Percentiles rank a stretch among this genome's conserved stretches.
phyloP scores from a whole-genome alignment of 2,113 vertebrate species.

The Muscicapa adusta region DNA sequence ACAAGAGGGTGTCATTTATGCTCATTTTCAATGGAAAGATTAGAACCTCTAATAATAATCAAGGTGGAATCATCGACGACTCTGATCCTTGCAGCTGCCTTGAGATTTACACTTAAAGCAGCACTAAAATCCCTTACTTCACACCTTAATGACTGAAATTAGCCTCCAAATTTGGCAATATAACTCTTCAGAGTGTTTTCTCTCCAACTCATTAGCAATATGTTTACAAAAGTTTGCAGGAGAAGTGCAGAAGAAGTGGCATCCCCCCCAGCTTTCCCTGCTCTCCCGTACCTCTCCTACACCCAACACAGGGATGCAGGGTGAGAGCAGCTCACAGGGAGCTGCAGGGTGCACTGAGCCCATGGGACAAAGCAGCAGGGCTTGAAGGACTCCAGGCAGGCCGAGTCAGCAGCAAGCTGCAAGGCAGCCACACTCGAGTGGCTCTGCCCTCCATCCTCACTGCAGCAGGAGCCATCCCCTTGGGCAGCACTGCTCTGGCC shows the following conservation, averaged over 20 bases:
- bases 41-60: constrained; percentile 41
- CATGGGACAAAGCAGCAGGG: neutral
- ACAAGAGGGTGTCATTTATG: neutral
- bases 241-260: neutral
- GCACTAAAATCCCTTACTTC: constrained; percentile 13
- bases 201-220: neutral
- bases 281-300: neutral
- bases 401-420: neutral
- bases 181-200: constrained; percentile 31
- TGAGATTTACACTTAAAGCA: constrained; percentile 26
- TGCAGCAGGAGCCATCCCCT: neutral
- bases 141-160: constrained; percentile 39
- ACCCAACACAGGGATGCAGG: too few relatives aligned
- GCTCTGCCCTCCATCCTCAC: neutral
- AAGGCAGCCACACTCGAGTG: neutral
- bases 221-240: neutral
- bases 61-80: neutral
- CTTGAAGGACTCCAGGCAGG: neutral
- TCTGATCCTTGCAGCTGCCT: neutral
- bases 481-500: neutral
- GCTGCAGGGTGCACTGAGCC: neutral
- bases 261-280: neutral
- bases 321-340: accelerated
- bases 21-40: neutral
- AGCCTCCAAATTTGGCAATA: constrained; percentile 19